Conservation (phyloP, 2,797 vertebrate genomes). For the Tokudaia tokunoshimensis region DNA sequence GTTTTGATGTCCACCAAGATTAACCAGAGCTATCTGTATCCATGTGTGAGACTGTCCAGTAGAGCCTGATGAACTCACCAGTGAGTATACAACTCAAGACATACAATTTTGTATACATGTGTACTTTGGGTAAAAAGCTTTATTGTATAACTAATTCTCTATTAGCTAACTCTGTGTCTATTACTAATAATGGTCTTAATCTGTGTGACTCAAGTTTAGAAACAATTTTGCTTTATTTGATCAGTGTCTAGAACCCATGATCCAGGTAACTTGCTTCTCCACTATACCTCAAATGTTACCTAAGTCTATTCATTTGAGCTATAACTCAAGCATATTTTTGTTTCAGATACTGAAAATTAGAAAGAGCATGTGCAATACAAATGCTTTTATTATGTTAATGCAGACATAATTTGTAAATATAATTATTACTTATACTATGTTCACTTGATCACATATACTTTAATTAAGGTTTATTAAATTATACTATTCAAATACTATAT, state of each 20-base stretch:
- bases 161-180: background rate
- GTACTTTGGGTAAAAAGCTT: background rate
- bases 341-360: background rate
- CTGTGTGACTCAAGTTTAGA: background rate
- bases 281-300: background rate
- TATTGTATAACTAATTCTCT: background rate
- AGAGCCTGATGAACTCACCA: background rate
- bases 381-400: background rate
- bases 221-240: background rate
- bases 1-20: background rate
- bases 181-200: background rate
- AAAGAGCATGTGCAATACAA: background rate
- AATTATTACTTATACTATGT: background rate
- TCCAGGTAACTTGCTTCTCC: background rate
- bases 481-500: background rate
- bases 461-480: constrained; percentile 15
- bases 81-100: background rate
- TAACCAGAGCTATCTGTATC: background rate
- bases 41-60: background rate
- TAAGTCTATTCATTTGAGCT: background rate
- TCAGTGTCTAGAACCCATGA: background rate
- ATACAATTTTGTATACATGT: background rate
- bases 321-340: background rate
- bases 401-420: background rate
- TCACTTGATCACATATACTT: background rate